Evolutionary conservation across 2,888 invertebrate genomes (phyloP).

Genomic region (Piscicola geometra): DNA sequence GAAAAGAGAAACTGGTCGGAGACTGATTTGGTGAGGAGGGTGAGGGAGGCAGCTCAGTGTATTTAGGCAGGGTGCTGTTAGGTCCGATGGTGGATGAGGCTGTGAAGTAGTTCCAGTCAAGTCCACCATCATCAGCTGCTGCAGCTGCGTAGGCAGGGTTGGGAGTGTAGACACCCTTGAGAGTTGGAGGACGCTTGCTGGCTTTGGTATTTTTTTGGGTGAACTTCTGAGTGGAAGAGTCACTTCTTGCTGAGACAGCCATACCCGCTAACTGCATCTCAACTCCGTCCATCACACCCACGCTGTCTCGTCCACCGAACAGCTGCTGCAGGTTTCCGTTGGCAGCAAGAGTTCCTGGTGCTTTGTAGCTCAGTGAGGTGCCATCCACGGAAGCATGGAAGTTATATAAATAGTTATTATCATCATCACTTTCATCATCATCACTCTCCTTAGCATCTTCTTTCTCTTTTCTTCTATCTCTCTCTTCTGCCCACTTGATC

Average conservation of each 20-base stretch:
- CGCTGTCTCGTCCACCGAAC: background rate
- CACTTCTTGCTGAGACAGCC: too few relatives aligned
- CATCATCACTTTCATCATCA: background rate
- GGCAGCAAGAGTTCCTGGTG: too few relatives aligned
- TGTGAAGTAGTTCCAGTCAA: constrained; percentile 33
- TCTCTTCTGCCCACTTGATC: too few relatives aligned
- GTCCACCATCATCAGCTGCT: background rate
- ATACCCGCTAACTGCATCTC: background rate
- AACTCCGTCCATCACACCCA: background rate
- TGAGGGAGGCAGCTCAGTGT: background rate
- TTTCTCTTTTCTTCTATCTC: background rate
- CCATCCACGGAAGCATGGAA: too few relatives aligned
- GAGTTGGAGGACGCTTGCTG: background rate
- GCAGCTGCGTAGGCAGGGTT: background rate
- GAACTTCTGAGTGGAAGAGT: background rate
- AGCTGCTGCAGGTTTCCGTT: background rate
- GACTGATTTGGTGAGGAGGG: too few relatives aligned
- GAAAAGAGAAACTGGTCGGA: too few relatives aligned
- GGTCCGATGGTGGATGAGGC: constrained; percentile 33
- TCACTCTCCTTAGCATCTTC: background rate
- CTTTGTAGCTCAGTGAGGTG: too few relatives aligned
- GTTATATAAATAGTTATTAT: too few relatives aligned
- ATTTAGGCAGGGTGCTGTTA: background rate
- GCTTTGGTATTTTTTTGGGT: background rate
- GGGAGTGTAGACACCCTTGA: background rate